phyloP scores from a whole-genome alignment of 2,113 vertebrate species.

The Rhea americana region DNA sequence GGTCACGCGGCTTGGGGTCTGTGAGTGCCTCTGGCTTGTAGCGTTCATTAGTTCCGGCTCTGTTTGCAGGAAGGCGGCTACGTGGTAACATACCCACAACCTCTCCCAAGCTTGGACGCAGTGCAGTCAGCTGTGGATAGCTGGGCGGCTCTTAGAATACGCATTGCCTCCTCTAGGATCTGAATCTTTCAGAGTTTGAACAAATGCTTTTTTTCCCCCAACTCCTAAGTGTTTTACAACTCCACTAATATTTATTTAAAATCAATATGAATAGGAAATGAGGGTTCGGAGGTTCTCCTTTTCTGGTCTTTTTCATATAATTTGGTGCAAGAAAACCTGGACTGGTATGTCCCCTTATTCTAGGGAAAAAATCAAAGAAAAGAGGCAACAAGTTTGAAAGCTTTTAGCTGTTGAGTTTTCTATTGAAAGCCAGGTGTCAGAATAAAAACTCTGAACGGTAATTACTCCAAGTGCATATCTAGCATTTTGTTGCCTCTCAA shows the following conservation, averaged over 20 bases:
- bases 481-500: neutral
- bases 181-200: neutral
- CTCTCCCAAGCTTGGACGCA: neutral
- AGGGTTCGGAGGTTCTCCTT: neutral
- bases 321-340: neutral
- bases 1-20: neutral
- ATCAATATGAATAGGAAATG: neutral
- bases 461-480: neutral
- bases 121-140: neutral
- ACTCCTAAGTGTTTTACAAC: neutral
- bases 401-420: conserved; percentile 27
- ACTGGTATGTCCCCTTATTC: neutral
- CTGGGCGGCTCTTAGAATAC: neutral
- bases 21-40: neutral
- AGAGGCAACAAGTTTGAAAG: neutral
- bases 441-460: neutral
- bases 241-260: neutral
- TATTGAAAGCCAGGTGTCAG: neutral
- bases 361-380: neutral
- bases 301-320: neutral
- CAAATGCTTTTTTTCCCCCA: neutral
- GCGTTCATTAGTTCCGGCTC: neutral
- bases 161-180: neutral
- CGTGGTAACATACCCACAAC: too few relatives aligned
- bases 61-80: neutral